Conservation (phyloP, 2,797 vertebrate species). For the Parotocinclus haroldoi region DNA sequence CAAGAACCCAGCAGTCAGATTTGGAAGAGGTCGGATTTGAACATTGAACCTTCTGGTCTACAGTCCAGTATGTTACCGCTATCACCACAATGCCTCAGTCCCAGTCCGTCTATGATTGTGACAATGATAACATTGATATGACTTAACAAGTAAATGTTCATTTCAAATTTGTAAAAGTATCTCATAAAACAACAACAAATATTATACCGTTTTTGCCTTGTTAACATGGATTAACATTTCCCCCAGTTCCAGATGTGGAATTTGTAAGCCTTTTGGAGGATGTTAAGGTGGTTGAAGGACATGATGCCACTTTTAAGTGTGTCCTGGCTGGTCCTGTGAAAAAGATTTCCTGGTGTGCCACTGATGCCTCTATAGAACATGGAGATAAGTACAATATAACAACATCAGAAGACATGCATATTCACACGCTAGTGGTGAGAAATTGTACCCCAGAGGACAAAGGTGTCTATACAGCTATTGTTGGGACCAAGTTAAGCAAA, state of each 20-base stretch:
- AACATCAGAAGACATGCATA: slow-evolving; percentile 75
- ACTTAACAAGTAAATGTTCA: neutral
- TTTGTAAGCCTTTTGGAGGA: slow-evolving; percentile 68
- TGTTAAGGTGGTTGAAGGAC: slow-evolving; percentile 61
- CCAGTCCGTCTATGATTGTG: too few relatives aligned
- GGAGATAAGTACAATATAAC: slow-evolving; percentile 74
- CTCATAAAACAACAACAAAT: neutral
- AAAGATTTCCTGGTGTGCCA: slow-evolving; percentile 74
- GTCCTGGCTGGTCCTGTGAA: slow-evolving; percentile 71
- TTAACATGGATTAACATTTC: slow-evolving; percentile 4
- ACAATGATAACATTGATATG: too few relatives aligned
- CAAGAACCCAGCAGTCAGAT: too few relatives aligned
- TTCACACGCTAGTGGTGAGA: slow-evolving; percentile 75
- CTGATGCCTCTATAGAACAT: slow-evolving; percentile 59
- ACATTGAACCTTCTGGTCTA: too few relatives aligned
- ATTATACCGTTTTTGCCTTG: neutral
- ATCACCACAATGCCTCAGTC: too few relatives aligned
- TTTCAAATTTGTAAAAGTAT: too few relatives aligned
- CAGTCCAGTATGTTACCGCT: too few relatives aligned
- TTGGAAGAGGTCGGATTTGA: too few relatives aligned
- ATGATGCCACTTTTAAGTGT: slow-evolving; percentile 75
- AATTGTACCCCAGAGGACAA: slow-evolving; percentile 66
- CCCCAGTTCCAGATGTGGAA: slow-evolving; percentile 64
- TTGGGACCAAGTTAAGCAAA: slow-evolving; percentile 70
- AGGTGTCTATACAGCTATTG: slow-evolving; percentile 75